Evolutionary conservation across 30 jellyfish, hydroid and myxozoan species (phyloP).

Genomic region (Pelagia noctiluca): DNA sequence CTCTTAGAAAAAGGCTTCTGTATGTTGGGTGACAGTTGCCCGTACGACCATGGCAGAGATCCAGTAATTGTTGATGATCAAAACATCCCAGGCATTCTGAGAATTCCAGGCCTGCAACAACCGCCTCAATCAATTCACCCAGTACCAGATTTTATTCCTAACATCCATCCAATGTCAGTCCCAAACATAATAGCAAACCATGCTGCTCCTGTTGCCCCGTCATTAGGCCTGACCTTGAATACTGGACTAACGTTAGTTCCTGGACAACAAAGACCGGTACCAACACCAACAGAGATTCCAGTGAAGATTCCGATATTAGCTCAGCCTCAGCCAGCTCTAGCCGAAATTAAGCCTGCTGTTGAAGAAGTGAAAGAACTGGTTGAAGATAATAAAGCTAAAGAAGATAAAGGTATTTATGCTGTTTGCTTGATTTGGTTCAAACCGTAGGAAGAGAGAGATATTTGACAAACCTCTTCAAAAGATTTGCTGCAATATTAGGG

Average conservation of each 20-base stretch:
- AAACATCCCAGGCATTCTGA: constrained; percentile 78
- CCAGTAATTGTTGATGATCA: constrained; percentile 92
- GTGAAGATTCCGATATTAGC: constrained; percentile 64
- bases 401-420: no score
- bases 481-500: no score
- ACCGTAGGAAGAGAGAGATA: no score
- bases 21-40: constrained; percentile 95
- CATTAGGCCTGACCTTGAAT: constrained; percentile 63
- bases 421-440: no score
- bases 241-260: constrained; percentile 87
- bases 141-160: constrained; percentile 58
- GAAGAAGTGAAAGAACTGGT: constrained; percentile 14
- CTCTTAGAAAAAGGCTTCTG: constrained; percentile 91
- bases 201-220: constrained; percentile 65
- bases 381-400: constrained; percentile 2
- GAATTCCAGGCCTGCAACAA: constrained; percentile 69
- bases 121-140: constrained; percentile 60
- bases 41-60: constrained; percentile 95
- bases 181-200: constrained; percentile 66
- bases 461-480: no score
- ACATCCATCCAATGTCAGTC: constrained; percentile 58
- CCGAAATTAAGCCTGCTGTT: constrained; percentile 64
- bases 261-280: constrained; percentile 94
- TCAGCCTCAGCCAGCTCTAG: constrained; percentile 54
- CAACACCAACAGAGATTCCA: constrained; percentile 86